Evolutionary conservation across 1,140 invertebrate genomes (phyloP).

Genomic region (Drosophila kanapiae): DNA sequence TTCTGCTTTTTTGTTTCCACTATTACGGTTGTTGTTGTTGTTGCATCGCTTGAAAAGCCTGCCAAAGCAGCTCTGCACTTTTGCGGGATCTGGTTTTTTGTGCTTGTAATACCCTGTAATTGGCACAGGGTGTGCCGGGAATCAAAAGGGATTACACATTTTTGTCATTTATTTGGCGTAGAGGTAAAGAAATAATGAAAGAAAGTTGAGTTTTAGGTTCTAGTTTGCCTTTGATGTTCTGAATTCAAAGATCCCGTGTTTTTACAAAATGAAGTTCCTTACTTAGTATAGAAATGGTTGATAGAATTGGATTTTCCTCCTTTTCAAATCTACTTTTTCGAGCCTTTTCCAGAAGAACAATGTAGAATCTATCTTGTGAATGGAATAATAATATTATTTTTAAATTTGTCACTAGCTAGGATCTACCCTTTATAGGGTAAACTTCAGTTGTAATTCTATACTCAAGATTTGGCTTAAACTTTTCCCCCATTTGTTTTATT

Average conservation of each 20-base stretch:
- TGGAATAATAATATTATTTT: too few relatives aligned
- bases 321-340: too few relatives aligned
- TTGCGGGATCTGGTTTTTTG: constrained; percentile 36
- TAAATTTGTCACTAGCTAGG: too few relatives aligned
- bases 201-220: background rate
- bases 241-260: too few relatives aligned
- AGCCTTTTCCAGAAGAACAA: background rate
- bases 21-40: constrained; percentile 29
- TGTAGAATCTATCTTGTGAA: background rate
- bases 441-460: background rate
- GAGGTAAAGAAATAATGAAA: background rate
- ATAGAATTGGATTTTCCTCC: too few relatives aligned
- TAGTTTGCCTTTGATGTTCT: too few relatives aligned
- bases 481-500: constrained; percentile 47
- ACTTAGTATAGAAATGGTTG: too few relatives aligned
- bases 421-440: background rate
- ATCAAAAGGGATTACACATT: background rate
- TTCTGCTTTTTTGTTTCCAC: constrained; percentile 21
- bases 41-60: constrained; percentile 58
- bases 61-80: constrained; percentile 68
- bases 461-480: constrained; percentile 16
- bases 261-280: too few relatives aligned
- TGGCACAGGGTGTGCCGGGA: background rate
- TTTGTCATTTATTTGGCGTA: background rate
- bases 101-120: constrained; percentile 39